Conservation (phyloP, 1,140 invertebrate genomes). For the Drosophila prosaltans region DNA sequence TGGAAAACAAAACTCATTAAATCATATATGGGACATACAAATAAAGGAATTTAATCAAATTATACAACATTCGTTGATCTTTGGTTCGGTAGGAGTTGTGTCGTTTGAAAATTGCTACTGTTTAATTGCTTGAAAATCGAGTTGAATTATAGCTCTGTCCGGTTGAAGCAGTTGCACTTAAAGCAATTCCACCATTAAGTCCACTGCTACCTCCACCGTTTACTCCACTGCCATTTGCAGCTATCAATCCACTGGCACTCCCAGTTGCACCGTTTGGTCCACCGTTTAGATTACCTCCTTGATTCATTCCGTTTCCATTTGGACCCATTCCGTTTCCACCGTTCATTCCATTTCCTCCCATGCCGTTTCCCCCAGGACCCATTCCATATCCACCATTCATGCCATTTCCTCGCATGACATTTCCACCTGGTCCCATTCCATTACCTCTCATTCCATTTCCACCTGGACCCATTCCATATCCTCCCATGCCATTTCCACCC, state of each 20-base stretch:
- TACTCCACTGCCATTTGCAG: conserved; percentile 11
- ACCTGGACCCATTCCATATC: conserved; percentile 11
- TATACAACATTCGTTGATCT: not conserved
- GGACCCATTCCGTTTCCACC: not conserved
- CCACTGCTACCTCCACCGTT: conserved; percentile 11
- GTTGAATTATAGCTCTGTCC: not conserved
- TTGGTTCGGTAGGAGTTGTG: not conserved
- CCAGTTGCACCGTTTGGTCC: conserved; percentile 6
- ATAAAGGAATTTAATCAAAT: not conserved
- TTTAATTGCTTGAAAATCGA: not conserved
- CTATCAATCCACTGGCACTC: too few relatives aligned
- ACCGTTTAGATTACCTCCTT: conserved; percentile 19
- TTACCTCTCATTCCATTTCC: conserved; percentile 4
- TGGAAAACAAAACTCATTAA: conserved; percentile 1
- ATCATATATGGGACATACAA: not conserved
- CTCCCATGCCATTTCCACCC: conserved; percentile 11
- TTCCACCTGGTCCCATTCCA: not conserved
- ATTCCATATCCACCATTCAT: not conserved
- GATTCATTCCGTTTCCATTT: not conserved
- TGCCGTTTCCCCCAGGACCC: not conserved
- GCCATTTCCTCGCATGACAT: not conserved
- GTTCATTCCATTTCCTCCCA: not conserved
- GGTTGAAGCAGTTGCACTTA: not conserved
- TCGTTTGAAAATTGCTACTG: not conserved
- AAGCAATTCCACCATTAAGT: not conserved